Percentiles rank a stretch among this genome's conserved stretches.
phyloP scores from a whole-genome alignment of 2,113 vertebrate genomes.

The Ochotona curzoniae region DNA sequence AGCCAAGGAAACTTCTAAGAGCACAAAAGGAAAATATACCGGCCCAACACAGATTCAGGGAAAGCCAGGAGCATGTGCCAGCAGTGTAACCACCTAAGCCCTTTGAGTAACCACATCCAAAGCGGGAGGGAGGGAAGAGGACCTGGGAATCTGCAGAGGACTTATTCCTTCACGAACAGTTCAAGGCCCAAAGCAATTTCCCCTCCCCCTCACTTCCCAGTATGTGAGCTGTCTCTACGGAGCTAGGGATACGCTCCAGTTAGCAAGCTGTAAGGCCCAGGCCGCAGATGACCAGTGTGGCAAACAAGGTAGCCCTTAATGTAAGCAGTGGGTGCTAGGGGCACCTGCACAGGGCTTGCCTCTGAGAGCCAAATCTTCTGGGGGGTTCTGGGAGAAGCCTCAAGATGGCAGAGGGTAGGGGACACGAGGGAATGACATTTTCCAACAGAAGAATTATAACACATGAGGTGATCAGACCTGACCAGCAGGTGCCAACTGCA shows the following conservation, averaged over 20 bases:
- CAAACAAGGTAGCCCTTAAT: neutral
- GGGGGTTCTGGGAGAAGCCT: neutral
- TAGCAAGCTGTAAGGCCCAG: neutral
- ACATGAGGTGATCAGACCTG: neutral
- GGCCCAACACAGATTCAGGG: neutral
- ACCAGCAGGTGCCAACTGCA: neutral
- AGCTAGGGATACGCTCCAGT: neutral
- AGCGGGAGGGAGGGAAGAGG: no score
- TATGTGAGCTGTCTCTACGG: neutral
- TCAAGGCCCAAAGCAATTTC: neutral
- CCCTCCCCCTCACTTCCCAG: neutral
- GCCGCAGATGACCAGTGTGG: neutral
- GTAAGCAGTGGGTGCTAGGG: neutral
- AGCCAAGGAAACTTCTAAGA: slow-evolving; percentile 58
- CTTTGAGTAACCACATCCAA: neutral
- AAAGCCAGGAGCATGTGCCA: neutral
- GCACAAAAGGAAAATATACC: slow-evolving; percentile 47
- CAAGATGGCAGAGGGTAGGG: neutral
- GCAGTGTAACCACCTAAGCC: neutral
- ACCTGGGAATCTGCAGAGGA: neutral
- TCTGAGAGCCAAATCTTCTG: neutral
- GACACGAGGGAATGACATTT: neutral
- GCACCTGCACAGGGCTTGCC: neutral
- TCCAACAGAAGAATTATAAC: neutral
- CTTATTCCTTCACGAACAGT: neutral